These are phyloP conservation scores for Cyphomyrus discorhynchus DNA, from an alignment of 2,113 vertebrate species.

Conservation along the genomic window DNA sequence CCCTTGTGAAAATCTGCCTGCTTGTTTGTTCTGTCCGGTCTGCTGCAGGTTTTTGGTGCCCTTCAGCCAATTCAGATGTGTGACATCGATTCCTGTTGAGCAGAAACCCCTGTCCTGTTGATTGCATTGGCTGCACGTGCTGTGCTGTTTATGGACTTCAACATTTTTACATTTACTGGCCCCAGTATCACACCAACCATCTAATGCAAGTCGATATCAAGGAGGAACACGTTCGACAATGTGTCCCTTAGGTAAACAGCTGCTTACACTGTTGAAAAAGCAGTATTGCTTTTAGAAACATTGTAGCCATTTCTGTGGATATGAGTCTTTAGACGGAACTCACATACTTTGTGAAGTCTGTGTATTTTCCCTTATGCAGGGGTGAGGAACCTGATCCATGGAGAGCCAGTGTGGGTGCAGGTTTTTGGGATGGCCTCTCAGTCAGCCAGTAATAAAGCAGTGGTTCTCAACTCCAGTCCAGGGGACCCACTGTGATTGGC, in stretches of 20 bases:
- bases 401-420: too few relatives aligned
- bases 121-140: neutral
- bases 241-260: neutral
- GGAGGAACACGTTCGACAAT: neutral
- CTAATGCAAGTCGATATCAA: neutral
- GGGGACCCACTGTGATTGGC: too few relatives aligned
- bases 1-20: neutral
- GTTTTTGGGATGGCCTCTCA: too few relatives aligned
- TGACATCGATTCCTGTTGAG: neutral
- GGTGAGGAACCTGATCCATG: too few relatives aligned
- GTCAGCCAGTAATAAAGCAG: too few relatives aligned
- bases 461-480: too few relatives aligned
- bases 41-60: neutral
- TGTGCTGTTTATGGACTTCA: neutral
- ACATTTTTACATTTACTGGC: neutral
- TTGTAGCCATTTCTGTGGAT: neutral
- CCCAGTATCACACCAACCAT: neutral
- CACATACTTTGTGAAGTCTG: neutral
- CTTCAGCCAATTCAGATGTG: neutral
- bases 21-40: neutral
- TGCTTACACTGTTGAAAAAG: neutral
- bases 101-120: neutral
- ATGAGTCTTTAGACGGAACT: neutral
- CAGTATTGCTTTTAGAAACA: neutral
- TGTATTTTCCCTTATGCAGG: neutral